These are phyloP conservation scores for Hydrotaea diabolus DNA, from an alignment of 2,888 invertebrate genomes.

Conservation along the genomic window DNA sequence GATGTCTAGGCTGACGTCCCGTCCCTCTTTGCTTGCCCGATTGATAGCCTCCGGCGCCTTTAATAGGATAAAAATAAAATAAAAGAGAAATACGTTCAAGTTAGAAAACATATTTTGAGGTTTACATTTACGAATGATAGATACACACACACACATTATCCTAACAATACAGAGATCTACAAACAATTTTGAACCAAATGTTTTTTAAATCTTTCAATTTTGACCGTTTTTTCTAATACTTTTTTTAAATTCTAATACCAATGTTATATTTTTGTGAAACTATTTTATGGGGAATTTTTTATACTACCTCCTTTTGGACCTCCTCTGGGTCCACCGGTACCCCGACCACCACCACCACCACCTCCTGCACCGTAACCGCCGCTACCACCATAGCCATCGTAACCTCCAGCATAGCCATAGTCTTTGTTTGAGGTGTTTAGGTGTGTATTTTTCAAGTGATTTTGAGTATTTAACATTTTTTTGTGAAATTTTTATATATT, in stretches of 20 bases:
- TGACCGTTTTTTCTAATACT: conserved; percentile 60
- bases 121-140: conserved; percentile 35
- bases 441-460: conserved; percentile 32
- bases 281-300: conserved; percentile 50
- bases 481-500: conserved; percentile 38
- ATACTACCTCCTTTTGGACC: conserved; percentile 86
- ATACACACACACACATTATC: conserved; percentile 10
- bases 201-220: conserved; percentile 49
- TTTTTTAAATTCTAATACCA: conserved; percentile 44
- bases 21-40: conserved; percentile 93
- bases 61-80: conserved; percentile 57
- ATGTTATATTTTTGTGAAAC: conserved; percentile 37
- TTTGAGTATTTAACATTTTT: no score
- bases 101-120: background rate
- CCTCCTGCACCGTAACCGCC: conserved; percentile 91
- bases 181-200: conserved; percentile 55
- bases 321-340: conserved; percentile 89
- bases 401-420: conserved; percentile 82
- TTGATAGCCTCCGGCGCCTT: conserved; percentile 82
- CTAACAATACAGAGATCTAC: conserved; percentile 12
- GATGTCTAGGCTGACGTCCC: conserved; percentile 92
- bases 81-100: conserved; percentile 34
- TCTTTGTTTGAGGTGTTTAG: conserved; percentile 81
- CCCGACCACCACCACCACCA: conserved; percentile 89
- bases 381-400: conserved; percentile 90